These are phyloP conservation scores for Ectropis crepuscularia DNA, from an alignment of 2,888 invertebrate genomes.

Conservation along the genomic window DNA sequence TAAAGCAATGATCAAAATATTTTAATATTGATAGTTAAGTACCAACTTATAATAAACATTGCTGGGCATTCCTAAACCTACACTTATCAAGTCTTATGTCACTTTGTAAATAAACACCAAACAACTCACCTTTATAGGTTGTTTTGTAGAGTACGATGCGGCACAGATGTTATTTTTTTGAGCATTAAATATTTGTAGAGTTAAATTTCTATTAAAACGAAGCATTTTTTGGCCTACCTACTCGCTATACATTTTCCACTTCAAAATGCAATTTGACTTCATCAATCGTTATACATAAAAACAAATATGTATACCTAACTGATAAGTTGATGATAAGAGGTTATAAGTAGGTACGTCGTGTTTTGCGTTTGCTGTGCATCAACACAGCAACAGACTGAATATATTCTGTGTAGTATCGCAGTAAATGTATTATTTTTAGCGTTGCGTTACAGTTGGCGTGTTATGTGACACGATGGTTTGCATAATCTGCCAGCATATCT, in stretches of 20 bases:
- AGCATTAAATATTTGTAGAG: constrained; percentile 18
- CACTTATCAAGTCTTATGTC: no score
- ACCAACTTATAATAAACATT: no score
- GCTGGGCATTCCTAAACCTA: no score
- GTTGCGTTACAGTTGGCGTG: no score
- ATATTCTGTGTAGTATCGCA: no score
- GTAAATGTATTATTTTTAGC: no score
- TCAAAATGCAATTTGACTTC: no score
- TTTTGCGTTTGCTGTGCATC: not conserved
- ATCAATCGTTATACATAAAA: not conserved
- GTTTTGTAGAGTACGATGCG: constrained; percentile 25
- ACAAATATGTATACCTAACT: not conserved
- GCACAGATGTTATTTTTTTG: constrained; percentile 8
- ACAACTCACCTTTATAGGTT: constrained; percentile 11
- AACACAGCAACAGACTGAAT: not conserved
- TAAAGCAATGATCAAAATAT: no score
- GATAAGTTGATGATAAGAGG: not conserved
- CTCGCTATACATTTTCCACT: not conserved
- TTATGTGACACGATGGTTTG: no score
- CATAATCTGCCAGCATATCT: no score
- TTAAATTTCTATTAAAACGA: constrained; percentile 22
- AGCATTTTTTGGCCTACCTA: constrained; percentile 5
- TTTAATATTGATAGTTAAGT: no score
- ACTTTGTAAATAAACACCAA: not conserved
- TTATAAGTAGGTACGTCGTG: not conserved